Percentiles rank a stretch among this genome's conserved stretches.
Evolutionary conservation across 2,888 invertebrate genomes (phyloP).

Genomic region (Drosophila parthenogenetica): DNA sequence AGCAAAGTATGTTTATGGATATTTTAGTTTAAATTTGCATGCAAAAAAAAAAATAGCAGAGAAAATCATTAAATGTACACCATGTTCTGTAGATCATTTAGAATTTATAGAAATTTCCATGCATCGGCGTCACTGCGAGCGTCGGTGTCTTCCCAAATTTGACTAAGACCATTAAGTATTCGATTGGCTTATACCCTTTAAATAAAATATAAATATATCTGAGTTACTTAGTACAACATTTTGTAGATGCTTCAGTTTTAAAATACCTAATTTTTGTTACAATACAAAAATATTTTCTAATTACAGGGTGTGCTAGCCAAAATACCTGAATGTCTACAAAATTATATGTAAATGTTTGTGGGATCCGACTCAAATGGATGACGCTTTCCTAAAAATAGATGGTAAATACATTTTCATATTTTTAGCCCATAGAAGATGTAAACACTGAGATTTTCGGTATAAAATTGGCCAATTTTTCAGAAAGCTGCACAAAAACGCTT

Average conservation of each 20-base stretch:
- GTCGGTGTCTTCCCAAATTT: conserved; percentile 39
- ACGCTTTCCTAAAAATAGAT: conserved; percentile 76
- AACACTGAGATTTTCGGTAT: conserved; percentile 63
- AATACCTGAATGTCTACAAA: conserved; percentile 4
- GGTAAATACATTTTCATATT: conserved; percentile 77
- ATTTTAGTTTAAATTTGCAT: conserved; percentile 15
- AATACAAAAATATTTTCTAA: not conserved
- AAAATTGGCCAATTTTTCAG: conserved; percentile 48
- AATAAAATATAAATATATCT: not conserved
- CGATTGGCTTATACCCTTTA: conserved; percentile 9
- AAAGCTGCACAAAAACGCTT: conserved; percentile 57
- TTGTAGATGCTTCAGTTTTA: no score
- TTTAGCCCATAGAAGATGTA: conserved; percentile 75
- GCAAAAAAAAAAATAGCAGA: not conserved
- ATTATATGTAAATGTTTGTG: conserved; percentile 31
- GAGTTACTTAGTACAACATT: not conserved
- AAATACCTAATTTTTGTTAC: not conserved
- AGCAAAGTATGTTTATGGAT: conserved; percentile 7
- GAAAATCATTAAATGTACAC: conserved; percentile 22
- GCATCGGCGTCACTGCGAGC: conserved; percentile 44
- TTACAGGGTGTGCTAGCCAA: conserved; percentile 8
- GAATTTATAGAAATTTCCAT: conserved; percentile 60
- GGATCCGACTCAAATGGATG: conserved; percentile 59
- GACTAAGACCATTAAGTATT: not conserved
- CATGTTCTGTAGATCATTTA: conserved; percentile 33